Evolutionary conservation across 1,140 invertebrate species (phyloP), one percentile per base, ranked within the genome.

Genomic region (Potamilus streckersoni): DNA sequence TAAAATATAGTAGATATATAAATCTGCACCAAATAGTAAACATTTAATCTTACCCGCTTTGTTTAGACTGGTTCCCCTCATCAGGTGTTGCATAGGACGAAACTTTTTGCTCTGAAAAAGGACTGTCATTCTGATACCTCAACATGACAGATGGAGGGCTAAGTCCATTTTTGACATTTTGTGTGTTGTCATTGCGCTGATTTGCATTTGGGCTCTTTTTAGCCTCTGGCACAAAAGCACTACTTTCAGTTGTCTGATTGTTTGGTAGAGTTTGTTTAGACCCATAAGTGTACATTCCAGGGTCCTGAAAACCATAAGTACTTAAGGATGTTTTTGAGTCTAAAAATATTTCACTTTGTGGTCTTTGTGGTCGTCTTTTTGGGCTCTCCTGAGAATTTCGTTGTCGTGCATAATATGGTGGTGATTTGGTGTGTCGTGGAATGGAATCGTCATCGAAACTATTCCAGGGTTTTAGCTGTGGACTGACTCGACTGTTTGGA

Each of bases 41-140:
- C 38, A 49, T 49, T 49, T 49, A 49, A 49, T 49, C 38, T 49
- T 49, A 49, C 38, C 38, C 38, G 38, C 38, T 49, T 6, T 49
- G 38, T 49, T 49, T 49, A 11, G 38, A 49, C 38, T 49, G 38
- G 38, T 49, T 49, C 14, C 71, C 60, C 14, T 75, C 73, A 27
- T 67, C 49, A 49, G 68, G 49, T 49, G 68, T 71, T 15, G 74
- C 73, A 61, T 72, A 79, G 19, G 68, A 75, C 15, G 79, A 63
- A 14, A 79, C 69, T 27, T 72, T 49, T 8, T 49, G 38, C 38
- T 49, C 76, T 20, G 81, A 79, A 71, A 85, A 85, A 17, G 82
- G 83, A 62, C 80, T 82, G 71, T 83, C 83, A 72, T 85, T 85
- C 74, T 85, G 84, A 76, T 83, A 85, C 17, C 82, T 75, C 49